Evolutionary conservation across 2,888 invertebrate genomes (phyloP).

Genomic region (Oegoconia quadripuncta): DNA sequence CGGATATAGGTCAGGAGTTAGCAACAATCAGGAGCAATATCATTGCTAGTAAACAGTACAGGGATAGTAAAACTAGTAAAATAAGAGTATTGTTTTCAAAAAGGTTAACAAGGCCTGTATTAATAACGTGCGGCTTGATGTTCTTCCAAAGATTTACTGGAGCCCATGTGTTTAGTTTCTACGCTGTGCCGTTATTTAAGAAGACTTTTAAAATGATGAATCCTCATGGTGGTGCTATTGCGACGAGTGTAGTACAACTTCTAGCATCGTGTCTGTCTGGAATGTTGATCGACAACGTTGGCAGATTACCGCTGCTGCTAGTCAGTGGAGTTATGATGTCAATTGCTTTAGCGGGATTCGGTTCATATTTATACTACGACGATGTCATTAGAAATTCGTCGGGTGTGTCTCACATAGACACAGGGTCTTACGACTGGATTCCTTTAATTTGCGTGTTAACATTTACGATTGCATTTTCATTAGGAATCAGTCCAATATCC

Average conservation of each 20-base stretch:
- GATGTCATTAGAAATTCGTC: constrained; percentile 71
- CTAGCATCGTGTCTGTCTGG: constrained; percentile 89
- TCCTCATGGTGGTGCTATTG: constrained; percentile 90
- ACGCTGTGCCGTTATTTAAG: constrained; percentile 91
- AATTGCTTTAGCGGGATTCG: constrained; percentile 89
- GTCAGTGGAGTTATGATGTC: constrained; percentile 92
- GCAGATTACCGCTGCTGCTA: constrained; percentile 89
- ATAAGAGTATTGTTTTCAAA: constrained; percentile 60
- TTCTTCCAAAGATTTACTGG: constrained; percentile 92
- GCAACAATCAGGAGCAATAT: constrained; percentile 86
- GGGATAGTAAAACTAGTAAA: constrained; percentile 52
- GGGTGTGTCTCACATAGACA: constrained; percentile 47
- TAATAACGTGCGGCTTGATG: constrained; percentile 92
- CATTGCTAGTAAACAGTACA: constrained; percentile 64
- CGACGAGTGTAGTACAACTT: constrained; percentile 90
- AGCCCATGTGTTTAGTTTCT: constrained; percentile 90
- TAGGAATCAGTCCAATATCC: constrained; percentile 88
- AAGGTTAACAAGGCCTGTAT: constrained; percentile 82
- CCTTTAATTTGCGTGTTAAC: constrained; percentile 90
- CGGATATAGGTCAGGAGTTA: constrained; percentile 87
- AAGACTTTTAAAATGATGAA: constrained; percentile 89
- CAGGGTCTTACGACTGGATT: constrained; percentile 86
- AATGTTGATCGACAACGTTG: constrained; percentile 90
- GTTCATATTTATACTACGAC: constrained; percentile 91
- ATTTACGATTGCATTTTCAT: constrained; percentile 89